Evolutionary conservation across 1,140 invertebrate species (phyloP), one percentile per base, ranked within the genome.

Genomic region (Condylostylus longicornis): DNA sequence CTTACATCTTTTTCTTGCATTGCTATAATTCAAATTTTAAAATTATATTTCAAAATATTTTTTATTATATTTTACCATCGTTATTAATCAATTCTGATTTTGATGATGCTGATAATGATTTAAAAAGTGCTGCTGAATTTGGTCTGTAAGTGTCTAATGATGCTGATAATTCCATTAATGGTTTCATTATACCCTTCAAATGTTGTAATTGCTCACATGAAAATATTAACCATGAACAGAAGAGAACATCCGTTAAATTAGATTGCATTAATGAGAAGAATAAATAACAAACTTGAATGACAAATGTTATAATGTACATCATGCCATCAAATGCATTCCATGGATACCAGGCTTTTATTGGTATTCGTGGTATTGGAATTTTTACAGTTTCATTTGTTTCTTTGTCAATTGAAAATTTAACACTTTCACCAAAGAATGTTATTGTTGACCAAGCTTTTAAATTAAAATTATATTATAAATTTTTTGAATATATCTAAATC

Each of bases 191-290:
- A 30, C 78, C 77, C 38, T 85, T 86, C 5, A 85, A 56, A 63
- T 86, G 82, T 50, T 81, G 76, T 9, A 86, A 54, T 49, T 86
- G 82, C 47, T 85, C 82, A 45, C 82, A 86, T 1, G 81, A 78
- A 43, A 82, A 84, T 20, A 85, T 74, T 27, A 85, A 48, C 77
- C 80, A 84, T 2, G 77, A 84, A 46, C 81, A 84, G 61, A 86
- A 85, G 40, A 85, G 61, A 0, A 79, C 70, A 48, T 85, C 82
- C 29, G 78, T 49, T 2, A 81, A 63, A 51, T 83, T 84, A 0
- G 77, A 68, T 18, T 82, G 73, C 0, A 67, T 48, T 64, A 84
- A 70, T 0, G 75, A 67, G 47, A 83, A 76, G 1, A 77, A 45
- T 0, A 86, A 58, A 66, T 77, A 86, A 48, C 83, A 83, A 10